Evolutionary conservation across 2,888 invertebrate genomes (phyloP).

Genomic region (Lasioglossum figueresi): DNA sequence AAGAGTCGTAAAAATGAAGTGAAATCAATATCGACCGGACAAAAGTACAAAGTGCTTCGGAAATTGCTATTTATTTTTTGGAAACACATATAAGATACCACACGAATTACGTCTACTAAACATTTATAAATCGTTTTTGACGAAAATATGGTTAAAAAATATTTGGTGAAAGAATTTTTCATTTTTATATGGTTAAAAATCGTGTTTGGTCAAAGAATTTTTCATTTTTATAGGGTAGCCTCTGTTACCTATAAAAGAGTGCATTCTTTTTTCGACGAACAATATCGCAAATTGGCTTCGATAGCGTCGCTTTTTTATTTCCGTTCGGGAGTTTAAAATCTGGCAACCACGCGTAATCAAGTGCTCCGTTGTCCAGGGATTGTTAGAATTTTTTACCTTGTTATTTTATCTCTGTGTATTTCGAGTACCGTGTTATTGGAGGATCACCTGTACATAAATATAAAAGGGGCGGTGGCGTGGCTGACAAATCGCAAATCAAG

Average conservation of each 20-base stretch:
- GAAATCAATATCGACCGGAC: not conserved
- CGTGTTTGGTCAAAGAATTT: not conserved
- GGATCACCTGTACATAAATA: not conserved
- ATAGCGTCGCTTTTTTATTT: not conserved
- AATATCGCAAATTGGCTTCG: not conserved
- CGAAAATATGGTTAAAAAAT: too few species aligned
- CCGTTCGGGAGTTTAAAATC: not conserved
- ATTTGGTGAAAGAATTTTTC: too few species aligned
- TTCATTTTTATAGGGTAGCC: not conserved
- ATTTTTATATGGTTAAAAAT: too few species aligned
- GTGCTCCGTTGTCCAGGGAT: not conserved
- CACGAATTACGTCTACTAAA: too few species aligned
- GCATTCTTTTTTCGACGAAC: not conserved
- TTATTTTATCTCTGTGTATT: not conserved
- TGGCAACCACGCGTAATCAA: not conserved
- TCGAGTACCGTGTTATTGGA: conserved; percentile 2
- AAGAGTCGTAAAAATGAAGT: not conserved
- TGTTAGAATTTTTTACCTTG: not conserved
- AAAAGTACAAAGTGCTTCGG: not conserved
- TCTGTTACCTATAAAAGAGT: not conserved
- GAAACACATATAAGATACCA: not conserved
- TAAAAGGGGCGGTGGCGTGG: not conserved
- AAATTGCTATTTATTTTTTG: not conserved
- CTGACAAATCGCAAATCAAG: conserved; percentile 20
- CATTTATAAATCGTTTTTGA: too few species aligned